phyloP scores from a whole-genome alignment of 2,888 invertebrate genomes.

The Synergus laeviventris region DNA sequence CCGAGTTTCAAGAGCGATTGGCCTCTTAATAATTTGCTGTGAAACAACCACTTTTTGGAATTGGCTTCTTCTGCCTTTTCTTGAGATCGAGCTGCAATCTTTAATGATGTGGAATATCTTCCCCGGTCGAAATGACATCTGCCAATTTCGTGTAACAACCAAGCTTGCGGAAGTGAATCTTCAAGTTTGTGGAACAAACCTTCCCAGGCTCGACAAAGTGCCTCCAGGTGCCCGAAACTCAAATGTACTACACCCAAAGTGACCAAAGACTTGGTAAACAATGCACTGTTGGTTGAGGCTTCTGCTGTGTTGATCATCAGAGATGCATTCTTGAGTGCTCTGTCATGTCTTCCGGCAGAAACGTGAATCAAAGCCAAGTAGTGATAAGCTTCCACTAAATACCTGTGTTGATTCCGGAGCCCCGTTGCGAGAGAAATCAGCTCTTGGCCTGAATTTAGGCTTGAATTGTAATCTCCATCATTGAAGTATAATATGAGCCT shows the following conservation, averaged over 20 bases:
- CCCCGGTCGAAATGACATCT: conserved; percentile 66
- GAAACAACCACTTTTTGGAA: conserved; percentile 65
- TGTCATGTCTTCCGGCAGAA: conserved; percentile 64
- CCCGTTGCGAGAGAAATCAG: conserved; percentile 55
- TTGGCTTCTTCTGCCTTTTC: conserved; percentile 56
- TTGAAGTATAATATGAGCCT: conserved; percentile 58
- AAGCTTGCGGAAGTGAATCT: conserved; percentile 56
- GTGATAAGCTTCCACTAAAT: conserved; percentile 58
- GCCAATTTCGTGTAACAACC: conserved; percentile 64
- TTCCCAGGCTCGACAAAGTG: conserved; percentile 64
- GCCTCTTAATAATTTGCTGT: conserved; percentile 64
- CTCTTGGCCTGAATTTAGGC: conserved; percentile 58
- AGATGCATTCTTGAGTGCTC: conserved; percentile 60
- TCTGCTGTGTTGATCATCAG: conserved; percentile 62
- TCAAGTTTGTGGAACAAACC: conserved; percentile 52
- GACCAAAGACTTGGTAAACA: conserved; percentile 58
- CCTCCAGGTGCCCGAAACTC: conserved; percentile 65
- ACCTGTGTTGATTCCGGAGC: conserved; percentile 53
- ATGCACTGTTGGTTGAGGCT: conserved; percentile 51
- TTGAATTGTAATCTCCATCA: conserved; percentile 53
- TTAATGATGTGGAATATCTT: conserved; percentile 54
- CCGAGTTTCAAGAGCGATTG: conserved; percentile 64
- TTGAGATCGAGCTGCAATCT: conserved; percentile 57
- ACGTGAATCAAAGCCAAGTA: conserved; percentile 64
- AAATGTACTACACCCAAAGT: conserved; percentile 68